Evolutionary conservation across 1,140 invertebrate genomes (phyloP).

Genomic region (Dysdera silvatica): DNA sequence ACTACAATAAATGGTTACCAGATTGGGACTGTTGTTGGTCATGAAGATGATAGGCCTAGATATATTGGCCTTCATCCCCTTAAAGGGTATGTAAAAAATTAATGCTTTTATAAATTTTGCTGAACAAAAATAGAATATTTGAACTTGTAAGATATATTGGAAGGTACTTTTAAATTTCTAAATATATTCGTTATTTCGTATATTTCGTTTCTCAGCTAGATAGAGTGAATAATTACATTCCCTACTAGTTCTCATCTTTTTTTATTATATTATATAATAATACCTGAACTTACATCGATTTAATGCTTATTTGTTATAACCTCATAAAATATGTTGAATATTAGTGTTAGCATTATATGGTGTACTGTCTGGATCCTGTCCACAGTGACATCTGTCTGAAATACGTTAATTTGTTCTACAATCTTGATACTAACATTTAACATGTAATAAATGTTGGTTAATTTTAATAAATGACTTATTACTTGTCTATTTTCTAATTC

Average conservation of each 20-base stretch:
- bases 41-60: conserved; percentile 62
- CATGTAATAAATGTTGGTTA: too few relatives aligned
- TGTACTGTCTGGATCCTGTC: too few relatives aligned
- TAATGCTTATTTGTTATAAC: too few relatives aligned
- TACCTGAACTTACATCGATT: too few relatives aligned
- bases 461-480: too few relatives aligned
- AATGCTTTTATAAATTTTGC: not conserved
- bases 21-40: conserved; percentile 63
- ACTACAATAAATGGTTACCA: conserved; percentile 60
- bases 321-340: too few relatives aligned
- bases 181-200: not conserved
- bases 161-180: not conserved
- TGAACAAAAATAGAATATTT: not conserved
- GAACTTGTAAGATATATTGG: not conserved
- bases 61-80: conserved; percentile 72
- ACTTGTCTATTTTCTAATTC: too few relatives aligned
- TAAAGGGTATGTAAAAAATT: conserved; percentile 48
- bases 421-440: too few relatives aligned
- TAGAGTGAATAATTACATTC: not conserved
- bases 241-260: not conserved
- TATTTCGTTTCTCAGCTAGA: not conserved
- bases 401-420: too few relatives aligned
- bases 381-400: too few relatives aligned
- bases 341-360: too few relatives aligned
- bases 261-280: too few relatives aligned